Base-by-base conservation (phyloP, 2,888 invertebrate species). In the Temnothorax rugatulus region DNA sequence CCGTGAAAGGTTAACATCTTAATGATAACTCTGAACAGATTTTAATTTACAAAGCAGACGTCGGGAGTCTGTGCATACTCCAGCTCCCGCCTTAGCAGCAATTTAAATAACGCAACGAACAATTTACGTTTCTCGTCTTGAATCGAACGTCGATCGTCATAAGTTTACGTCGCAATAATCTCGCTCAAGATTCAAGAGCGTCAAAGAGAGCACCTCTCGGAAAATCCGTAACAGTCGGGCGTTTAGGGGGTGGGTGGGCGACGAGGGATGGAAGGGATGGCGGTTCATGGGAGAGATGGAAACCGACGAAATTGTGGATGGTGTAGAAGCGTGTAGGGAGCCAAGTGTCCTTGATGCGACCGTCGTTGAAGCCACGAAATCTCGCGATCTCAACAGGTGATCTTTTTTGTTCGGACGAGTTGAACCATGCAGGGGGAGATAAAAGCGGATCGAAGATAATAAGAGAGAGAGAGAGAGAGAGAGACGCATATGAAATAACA, bases 341-440 rank as follows among this genome's bases (percentile, higher is more conserved):
- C 94, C 94, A 95, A 94, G 94, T 95, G 94, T 95, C 94, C 94
- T 94, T 94, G 94, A 94, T 95, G 94, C 94, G 94, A 94, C 94
- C 95, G 94, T 94, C 94, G 94, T 94, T 94, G 92, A 93, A 94
- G 94, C 94, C 94, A 94, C 90, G 93, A 94, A 93, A 94, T 94
- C 94, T 94, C 94, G 92, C 94, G 94, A 94, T 94, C 94, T 94
- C 94, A 94, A 91, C 86, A 87, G 90, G 91, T 90, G 90, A 90
- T 90, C 85, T 91, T 89, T 88, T 83, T 77, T 85, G 74, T 86
- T 83, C 75, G 82, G 79, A 74, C 71, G 84, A 84, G 61, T 73
- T 84, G 81, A 82, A 82, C 52, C 63, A 82, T 69, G 79, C 83
- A 82, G 82, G 84, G 52, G 44, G 57, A 63, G 68, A 83, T 68